Evolutionary conservation across 2,797 vertebrate genomes (phyloP), one percentile per base, ranked within the genome.

Genomic region (Emys orbicularis): DNA sequence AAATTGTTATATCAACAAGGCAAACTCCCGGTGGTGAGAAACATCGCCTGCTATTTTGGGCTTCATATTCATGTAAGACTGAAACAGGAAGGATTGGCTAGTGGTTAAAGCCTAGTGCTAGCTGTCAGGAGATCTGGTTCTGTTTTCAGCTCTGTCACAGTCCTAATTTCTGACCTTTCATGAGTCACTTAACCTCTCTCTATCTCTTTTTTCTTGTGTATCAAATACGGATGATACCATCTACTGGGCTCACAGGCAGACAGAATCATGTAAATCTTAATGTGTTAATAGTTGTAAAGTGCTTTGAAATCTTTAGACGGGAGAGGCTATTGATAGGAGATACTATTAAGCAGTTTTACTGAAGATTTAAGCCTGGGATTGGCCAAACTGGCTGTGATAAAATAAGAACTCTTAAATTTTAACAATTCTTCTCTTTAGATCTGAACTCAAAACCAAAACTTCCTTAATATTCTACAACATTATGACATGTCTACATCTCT

Each of bases 41-140:
- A 65, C 12, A 81, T 21, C 1, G 2, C 25, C 44, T 81, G 25
- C 56, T 95, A 57, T 95, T 96, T 94, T 79, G 89, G 50, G 79
- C 1, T 1, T 44, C 13, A 19, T 82, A 37, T 79, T n/a, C 12
- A 29, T 27, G 6, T 52, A 87, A 90, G 72, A 91, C 53, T 77
- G 83, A 90, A 85, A 52, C 44, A 49, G 77, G 44, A 79, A 79
- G 44, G 44, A 50, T 79, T 19, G 29, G 29, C 56, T 83, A 31
- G 23, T 68, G 47, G 81, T 53, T 91, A 84, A 84, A 95, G n/a
- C 0, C 0, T 93, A 93, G 83, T 87, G 8, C 8, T 83, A 54
- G 37, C 88, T 95, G 68, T 94, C 92, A 87, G 91, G 59, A 93
- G 47, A 61, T 89, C 90, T 93, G 90, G 94, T 95, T 95, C 76